Conservation (phyloP, 2,797 vertebrate genomes). For the Gallinago nigripennis region DNA sequence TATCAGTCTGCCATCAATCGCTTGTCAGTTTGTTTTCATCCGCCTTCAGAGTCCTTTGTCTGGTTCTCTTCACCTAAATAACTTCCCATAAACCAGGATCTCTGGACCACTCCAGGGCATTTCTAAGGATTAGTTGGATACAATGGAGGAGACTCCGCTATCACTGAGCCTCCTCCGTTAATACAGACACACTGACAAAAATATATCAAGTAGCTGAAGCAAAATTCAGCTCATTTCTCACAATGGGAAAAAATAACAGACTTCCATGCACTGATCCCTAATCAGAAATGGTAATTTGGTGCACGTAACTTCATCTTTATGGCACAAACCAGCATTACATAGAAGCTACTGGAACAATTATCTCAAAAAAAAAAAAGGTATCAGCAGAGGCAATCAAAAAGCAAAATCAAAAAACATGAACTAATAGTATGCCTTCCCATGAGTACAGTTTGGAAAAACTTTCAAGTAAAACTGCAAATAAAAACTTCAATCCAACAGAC, state of each 20-base stretch:
- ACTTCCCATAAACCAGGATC: too few species aligned
- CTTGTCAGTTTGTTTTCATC: too few species aligned
- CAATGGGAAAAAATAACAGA: not conserved
- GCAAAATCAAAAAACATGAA: not conserved
- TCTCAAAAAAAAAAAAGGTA: not conserved
- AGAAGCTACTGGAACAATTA: not conserved
- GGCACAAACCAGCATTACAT: not conserved
- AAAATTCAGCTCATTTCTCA: too few species aligned
- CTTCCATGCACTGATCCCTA: not conserved
- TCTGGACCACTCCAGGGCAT: too few species aligned
- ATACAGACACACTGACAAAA: too few species aligned
- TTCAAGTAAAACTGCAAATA: not conserved
- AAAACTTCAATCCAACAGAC: not conserved
- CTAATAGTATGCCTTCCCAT: not conserved
- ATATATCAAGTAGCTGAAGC: too few species aligned
- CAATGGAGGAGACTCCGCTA: too few species aligned
- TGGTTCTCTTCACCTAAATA: too few species aligned
- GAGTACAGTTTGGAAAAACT: not conserved
- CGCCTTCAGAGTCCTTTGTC: too few species aligned
- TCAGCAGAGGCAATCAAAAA: not conserved
- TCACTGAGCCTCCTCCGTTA: too few species aligned
- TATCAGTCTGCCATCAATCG: too few species aligned
- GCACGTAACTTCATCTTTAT: not conserved
- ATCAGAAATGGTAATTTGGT: not conserved
- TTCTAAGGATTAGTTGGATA: too few species aligned